Base-by-base conservation (phyloP, 2,888 invertebrate species). In the Xanthorhoe designata region DNA sequence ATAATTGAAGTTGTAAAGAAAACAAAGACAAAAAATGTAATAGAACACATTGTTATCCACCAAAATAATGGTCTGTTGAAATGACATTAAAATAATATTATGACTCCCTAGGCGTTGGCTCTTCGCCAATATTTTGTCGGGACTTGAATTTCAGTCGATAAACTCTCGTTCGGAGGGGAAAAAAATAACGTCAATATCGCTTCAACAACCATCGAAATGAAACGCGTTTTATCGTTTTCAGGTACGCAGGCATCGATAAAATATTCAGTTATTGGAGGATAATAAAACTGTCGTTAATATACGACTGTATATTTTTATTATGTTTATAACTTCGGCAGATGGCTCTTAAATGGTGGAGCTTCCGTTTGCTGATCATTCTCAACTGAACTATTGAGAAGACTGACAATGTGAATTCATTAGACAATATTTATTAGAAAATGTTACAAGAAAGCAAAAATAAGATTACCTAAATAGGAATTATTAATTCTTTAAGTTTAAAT, bases 81-180 rank as follows among this genome's bases (percentile, higher is more conserved):
- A 54, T 35, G 13, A 54, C 58, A 61, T 68, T 64, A 42, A 55
- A 64, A 47, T 59, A 55, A 55, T 61, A 62, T 49, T 32, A 58
- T 17, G 53, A 50, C 61, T 49, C 53, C 52, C 50, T 60, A 64
- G 32, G 66, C 73, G 61, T 64, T 75, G 81, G 80, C 75, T 67
- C 61, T 52, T 58, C 51, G 80, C 80, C 81, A 81, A 74, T 69
- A 61, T 64, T 66, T 47, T 58, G 52, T 50, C 69, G 54, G 56
- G 61, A 70, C 61, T 52, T 54, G 58, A 55, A 66, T 67, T 71
- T 65, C 69, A 72, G 61, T 74, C 71, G 71, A 74, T 74, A 74
- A 66, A 24, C 64, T 65, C 64, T 55, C 47, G 32, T 38, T 54
- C 42, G 24, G 45, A 62, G 68, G 66, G 65, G 71, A 61, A 73